Evolutionary conservation across 2,797 vertebrate genomes (phyloP), one percentile per base, ranked within the genome.

Genomic region (Diceros bicornis): DNA sequence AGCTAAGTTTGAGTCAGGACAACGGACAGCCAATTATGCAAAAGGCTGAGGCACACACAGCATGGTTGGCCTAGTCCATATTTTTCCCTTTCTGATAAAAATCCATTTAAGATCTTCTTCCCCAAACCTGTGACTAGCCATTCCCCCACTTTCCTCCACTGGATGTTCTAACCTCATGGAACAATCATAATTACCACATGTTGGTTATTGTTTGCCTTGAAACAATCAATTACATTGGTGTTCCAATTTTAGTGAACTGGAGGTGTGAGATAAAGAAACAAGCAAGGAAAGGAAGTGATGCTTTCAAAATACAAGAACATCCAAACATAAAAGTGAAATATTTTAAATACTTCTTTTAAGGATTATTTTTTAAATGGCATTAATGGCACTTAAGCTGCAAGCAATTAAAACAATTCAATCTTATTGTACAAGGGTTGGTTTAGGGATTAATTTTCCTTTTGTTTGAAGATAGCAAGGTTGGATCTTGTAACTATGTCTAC

Each of bases 351-450:
- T 97, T 97, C 75, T 96, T 98, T 96, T 97, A 97, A 98, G 98
- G 98, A 87, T 98, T 98, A 97, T 85, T 98, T 95, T 98, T 97
- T 97, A 81, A 97, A 97, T 66, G 97, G 97, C 97, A 98, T 98
- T 99, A 99, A 99, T 99, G 99, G 99, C 99, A 99, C 99, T 99
- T 99, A 98, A 98, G 98, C 98, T 99, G 97, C 98, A 99, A 99
- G 98, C 98, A 98, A 98, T 99, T 98, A 97, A 98, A 98, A 98
- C 91, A 96, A 98, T 97, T 97, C 82, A 75, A 96, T 97, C 96
- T 77, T 92, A 85, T 91, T 90, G 91, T 97, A 92, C 98, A 96
- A 97, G 85, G 44, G 52, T 34, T 89, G 92, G 52, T 41, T 89
- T 78, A 91, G 78, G 83, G 91, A 59, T 69, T 52, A 0, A 44